Evolutionary conservation across 2,113 vertebrate species (phyloP).

Genomic region (Poeciliopsis turrubarensis): DNA sequence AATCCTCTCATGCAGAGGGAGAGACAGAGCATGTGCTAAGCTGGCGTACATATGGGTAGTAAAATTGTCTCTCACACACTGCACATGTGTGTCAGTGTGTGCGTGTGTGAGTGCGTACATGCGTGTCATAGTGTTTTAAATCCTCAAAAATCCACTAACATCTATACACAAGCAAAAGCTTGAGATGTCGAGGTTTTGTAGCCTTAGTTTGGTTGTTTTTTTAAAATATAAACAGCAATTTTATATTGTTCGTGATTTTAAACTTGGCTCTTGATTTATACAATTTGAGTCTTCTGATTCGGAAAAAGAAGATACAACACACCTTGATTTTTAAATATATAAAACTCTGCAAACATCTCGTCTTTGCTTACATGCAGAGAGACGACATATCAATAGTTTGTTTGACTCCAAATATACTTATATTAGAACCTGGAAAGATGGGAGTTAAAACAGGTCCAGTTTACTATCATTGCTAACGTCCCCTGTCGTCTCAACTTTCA

Average conservation of each 20-base stretch:
- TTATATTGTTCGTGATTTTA: not conserved
- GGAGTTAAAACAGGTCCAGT: not conserved
- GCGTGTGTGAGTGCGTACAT: not conserved
- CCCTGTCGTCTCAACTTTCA: slow-evolving; percentile 50
- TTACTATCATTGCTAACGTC: not conserved
- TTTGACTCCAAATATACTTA: too few species aligned
- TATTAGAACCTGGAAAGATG: too few species aligned
- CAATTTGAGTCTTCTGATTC: not conserved
- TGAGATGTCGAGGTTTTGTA: slow-evolving; percentile 7
- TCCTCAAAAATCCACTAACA: not conserved
- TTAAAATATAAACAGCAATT: not conserved
- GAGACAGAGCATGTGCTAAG: slow-evolving; percentile 38
- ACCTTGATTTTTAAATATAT: not conserved
- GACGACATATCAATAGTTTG: not conserved
- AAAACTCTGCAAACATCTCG: not conserved
- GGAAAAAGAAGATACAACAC: not conserved
- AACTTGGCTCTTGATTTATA: not conserved
- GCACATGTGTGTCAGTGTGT: not conserved
- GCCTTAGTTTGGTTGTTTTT: not conserved
- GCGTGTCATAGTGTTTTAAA: slow-evolving; percentile 20
- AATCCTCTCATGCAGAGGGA: slow-evolving; percentile 52
- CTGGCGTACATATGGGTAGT: slow-evolving; percentile 38
- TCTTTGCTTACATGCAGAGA: not conserved
- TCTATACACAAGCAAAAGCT: not conserved
- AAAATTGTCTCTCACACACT: slow-evolving; percentile 35